Conservation (phyloP, 2,113 vertebrate species). For the Mola mola region DNA sequence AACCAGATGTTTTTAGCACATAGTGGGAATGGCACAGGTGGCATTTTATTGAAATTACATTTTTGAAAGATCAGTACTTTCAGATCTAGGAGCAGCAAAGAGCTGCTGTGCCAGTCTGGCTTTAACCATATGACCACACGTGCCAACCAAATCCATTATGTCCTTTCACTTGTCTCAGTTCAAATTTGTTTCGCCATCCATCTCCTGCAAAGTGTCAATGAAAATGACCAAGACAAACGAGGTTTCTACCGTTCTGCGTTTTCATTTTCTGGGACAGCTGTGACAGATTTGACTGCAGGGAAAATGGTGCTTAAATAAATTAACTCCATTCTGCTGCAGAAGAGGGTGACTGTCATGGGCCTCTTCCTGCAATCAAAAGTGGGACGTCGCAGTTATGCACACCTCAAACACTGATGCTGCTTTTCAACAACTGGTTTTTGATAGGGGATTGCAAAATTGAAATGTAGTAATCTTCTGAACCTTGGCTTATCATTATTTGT, state of each 20-base stretch:
- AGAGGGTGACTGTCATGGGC: background rate
- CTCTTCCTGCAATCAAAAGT: background rate
- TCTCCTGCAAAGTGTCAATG: constrained; percentile 22
- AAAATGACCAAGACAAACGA: constrained; percentile 27
- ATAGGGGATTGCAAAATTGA: too few species aligned
- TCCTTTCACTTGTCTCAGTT: background rate
- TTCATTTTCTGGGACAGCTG: background rate
- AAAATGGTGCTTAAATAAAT: background rate
- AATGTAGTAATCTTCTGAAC: too few species aligned
- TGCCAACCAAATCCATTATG: constrained; percentile 9
- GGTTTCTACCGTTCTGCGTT: background rate
- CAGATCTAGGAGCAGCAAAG: too few species aligned
- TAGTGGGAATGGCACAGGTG: too few species aligned
- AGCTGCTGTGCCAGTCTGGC: background rate
- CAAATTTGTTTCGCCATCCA: constrained; percentile 28
- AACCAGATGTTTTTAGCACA: too few species aligned
- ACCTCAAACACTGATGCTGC: too few species aligned
- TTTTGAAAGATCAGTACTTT: too few species aligned
- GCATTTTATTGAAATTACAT: too few species aligned
- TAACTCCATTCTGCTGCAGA: background rate
- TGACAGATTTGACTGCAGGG: constrained; percentile 3
- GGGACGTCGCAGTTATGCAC: too few species aligned
- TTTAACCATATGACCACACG: constrained; percentile 15
- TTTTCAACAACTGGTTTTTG: too few species aligned
- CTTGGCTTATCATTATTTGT: too few species aligned